Percentiles rank a stretch among this genome's conserved stretches.
Conservation (phyloP, 2,888 invertebrate genomes). For the Calameuta idolon region DNA sequence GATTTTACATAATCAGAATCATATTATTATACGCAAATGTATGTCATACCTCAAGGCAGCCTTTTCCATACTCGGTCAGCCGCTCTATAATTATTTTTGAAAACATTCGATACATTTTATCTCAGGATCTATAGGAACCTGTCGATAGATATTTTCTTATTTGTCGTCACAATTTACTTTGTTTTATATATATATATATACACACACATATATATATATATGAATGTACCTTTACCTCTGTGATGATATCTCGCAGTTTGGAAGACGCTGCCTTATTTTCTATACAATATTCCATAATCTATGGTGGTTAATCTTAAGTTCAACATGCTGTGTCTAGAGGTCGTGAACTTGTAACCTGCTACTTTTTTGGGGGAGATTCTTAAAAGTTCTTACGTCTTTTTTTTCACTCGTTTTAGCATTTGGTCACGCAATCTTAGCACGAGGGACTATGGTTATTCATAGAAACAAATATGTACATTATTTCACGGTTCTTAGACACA, state of each 20-base stretch:
- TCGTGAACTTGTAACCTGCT: not conserved
- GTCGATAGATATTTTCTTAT: conserved; percentile 7
- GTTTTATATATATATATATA: not conserved
- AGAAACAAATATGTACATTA: not conserved
- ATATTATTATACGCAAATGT: not conserved
- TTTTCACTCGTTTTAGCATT: not conserved
- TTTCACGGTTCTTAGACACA: not conserved
- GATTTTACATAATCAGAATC: not conserved
- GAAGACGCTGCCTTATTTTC: not conserved
- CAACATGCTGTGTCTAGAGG: not conserved
- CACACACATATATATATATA: too few species aligned
- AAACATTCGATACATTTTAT: not conserved
- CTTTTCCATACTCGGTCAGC: not conserved
- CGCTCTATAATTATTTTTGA: not conserved
- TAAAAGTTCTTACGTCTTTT: not conserved
- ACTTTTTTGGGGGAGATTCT: not conserved
- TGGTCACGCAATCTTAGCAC: not conserved
- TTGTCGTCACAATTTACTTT: conserved; percentile 16
- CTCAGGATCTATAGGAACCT: conserved; percentile 12
- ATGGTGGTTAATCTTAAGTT: not conserved
- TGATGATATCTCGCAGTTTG: not conserved
- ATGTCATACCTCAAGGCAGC: not conserved
- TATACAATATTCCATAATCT: not conserved
- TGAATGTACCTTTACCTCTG: not conserved
- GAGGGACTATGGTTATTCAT: too few species aligned